Conservation (phyloP, 2,113 vertebrate species). For the Tautogolabrus adspersus region DNA sequence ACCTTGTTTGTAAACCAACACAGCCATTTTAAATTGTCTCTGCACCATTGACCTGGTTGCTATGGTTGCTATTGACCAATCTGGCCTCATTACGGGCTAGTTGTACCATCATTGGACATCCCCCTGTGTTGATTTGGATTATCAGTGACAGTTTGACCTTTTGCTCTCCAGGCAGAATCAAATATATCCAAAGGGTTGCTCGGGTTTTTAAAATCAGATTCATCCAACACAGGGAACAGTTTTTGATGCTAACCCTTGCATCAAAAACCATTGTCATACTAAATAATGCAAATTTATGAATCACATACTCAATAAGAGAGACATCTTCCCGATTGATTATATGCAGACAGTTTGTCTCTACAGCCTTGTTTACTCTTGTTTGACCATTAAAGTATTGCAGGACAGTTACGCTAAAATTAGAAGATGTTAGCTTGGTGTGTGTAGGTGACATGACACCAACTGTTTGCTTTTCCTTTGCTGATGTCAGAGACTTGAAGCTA, state of each 20-base stretch:
- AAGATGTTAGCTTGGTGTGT: neutral
- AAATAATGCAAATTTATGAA: too few species aligned
- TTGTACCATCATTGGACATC: constrained; percentile 1
- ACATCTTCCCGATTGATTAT: too few species aligned
- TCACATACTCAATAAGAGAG: too few species aligned
- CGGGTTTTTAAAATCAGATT: neutral
- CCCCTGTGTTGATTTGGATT: constrained; percentile 4
- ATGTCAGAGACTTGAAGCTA: too few species aligned
- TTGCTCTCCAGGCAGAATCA: constrained; percentile 1
- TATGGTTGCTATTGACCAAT: constrained; percentile 38
- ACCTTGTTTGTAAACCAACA: neutral
- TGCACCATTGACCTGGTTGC: constrained; percentile 27
- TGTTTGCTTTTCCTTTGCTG: too few species aligned
- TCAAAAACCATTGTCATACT: too few species aligned
- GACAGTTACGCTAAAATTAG: neutral
- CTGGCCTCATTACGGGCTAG: constrained; percentile 31
- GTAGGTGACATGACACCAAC: too few species aligned
- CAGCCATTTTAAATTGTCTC: neutral
- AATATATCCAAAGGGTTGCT: neutral
- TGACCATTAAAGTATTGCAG: neutral
- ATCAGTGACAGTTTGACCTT: constrained; percentile 37
- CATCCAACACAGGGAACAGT: too few species aligned
- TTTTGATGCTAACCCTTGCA: too few species aligned
- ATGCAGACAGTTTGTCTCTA: neutral
- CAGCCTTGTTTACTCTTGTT: neutral